Conservation (phyloP, 1,140 invertebrate species). For the Papilio glaucus region DNA sequence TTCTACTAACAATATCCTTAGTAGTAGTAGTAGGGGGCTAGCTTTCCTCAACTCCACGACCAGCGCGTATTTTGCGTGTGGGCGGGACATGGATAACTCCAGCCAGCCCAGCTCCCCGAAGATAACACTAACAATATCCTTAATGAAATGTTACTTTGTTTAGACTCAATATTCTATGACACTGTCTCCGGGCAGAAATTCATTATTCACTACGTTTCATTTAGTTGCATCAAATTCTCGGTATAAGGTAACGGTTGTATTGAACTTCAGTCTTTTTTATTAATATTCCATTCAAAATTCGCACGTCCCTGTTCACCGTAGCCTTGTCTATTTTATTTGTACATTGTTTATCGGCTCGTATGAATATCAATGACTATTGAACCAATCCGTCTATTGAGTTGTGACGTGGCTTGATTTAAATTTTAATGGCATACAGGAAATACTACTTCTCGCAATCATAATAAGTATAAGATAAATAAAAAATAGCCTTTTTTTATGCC, state of each 20-base stretch:
- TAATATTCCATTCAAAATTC: slow-evolving; percentile 17
- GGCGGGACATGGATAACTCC: no score
- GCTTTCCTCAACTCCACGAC: no score
- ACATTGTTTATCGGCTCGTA: slow-evolving; percentile 4
- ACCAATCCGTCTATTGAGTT: slow-evolving; percentile 4
- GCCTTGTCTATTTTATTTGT: slow-evolving; percentile 22
- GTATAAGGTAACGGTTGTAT: slow-evolving; percentile 4
- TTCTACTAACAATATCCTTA: no score
- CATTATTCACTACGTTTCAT: neutral
- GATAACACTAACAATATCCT: no score
- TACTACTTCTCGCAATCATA: neutral
- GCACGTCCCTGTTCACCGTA: slow-evolving; percentile 9
- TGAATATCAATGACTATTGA: slow-evolving; percentile 25
- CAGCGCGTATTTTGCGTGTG: no score
- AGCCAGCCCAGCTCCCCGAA: no score
- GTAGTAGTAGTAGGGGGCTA: no score
- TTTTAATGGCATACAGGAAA: neutral
- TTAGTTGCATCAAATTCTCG: neutral
- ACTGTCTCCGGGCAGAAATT: no score
- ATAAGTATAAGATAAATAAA: no score
- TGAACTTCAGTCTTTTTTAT: slow-evolving; percentile 8
- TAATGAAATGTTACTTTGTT: no score
- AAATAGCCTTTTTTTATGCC: no score
- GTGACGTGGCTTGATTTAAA: neutral
- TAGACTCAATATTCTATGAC: no score